Evolutionary conservation across 2,888 invertebrate species (phyloP).

Genomic region (Drosophila aldrichi): DNA sequence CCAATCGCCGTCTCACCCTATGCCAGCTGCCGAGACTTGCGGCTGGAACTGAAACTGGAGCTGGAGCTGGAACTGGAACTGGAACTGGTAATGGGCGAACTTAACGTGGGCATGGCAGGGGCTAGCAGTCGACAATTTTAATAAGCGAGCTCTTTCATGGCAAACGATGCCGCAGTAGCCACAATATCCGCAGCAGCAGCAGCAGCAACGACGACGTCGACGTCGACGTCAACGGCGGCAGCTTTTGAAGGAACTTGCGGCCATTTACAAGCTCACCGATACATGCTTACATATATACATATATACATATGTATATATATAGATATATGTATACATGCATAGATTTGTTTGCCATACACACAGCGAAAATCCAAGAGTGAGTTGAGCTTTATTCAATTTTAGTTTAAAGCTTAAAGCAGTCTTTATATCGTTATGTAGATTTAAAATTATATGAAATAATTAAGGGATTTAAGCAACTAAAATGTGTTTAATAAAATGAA

Average conservation of each 20-base stretch:
- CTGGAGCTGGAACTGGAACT: neutral
- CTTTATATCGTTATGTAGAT: too few species aligned
- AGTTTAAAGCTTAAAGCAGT: neutral
- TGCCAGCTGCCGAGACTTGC: neutral
- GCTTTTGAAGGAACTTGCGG: slow-evolving; percentile 32
- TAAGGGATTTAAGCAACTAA: too few species aligned
- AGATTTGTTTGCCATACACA: slow-evolving; percentile 1
- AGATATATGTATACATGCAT: neutral
- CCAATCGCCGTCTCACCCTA: slow-evolving; percentile 46
- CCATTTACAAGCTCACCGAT: slow-evolving; percentile 32
- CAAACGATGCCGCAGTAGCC: slow-evolving; percentile 69
- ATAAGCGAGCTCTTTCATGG: slow-evolving; percentile 75
- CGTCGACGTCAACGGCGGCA: slow-evolving; percentile 7
- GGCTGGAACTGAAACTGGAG: neutral
- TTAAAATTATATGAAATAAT: too few species aligned
- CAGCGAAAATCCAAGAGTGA: neutral
- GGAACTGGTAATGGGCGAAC: neutral
- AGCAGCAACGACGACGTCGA: slow-evolving; percentile 7
- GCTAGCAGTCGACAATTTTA: slow-evolving; percentile 67
- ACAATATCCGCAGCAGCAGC: slow-evolving; percentile 62
- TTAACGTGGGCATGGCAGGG: slow-evolving; percentile 1
- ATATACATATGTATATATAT: neutral
- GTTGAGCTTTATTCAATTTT: neutral
- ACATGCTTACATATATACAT: neutral
- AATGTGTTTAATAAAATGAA: too few species aligned